These are phyloP conservation scores for Megamerina dolium DNA, from an alignment of 2,888 invertebrate genomes.

Conservation along the genomic window DNA sequence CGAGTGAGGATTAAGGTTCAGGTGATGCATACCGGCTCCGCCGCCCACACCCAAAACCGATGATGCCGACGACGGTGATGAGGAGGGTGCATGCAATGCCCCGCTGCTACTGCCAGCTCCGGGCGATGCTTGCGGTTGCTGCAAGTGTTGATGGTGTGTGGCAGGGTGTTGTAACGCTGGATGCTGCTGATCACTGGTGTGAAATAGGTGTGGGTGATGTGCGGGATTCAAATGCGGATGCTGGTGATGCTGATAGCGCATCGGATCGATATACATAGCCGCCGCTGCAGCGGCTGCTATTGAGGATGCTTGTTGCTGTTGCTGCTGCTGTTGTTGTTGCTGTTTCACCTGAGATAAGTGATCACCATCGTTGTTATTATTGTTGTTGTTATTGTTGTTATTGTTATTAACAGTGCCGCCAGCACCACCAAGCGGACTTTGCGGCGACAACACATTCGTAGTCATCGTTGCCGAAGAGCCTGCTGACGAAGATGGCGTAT, in stretches of 20 bases:
- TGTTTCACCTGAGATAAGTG: constrained; percentile 34
- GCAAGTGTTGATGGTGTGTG: constrained; percentile 23
- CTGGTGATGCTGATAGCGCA: constrained; percentile 49
- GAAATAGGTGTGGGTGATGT: constrained; percentile 47
- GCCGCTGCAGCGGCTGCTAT: constrained; percentile 50
- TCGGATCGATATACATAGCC: constrained; percentile 50
- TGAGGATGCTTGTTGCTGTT: constrained; percentile 42
- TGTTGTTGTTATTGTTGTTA: constrained; percentile 29
- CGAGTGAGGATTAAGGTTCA: constrained; percentile 47
- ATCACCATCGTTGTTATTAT: constrained; percentile 36
- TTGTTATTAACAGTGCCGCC: constrained; percentile 31
- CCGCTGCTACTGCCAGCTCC: constrained; percentile 42
- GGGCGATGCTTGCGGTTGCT: constrained; percentile 33
- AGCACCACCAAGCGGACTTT: constrained; percentile 42
- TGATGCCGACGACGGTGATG: constrained; percentile 38
- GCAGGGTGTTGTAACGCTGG: constrained; percentile 37
- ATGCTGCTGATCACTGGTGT: constrained; percentile 43
- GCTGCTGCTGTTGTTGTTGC: constrained; percentile 27
- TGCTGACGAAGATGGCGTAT: constrained; percentile 47
- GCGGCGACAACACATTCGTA: constrained; percentile 47
- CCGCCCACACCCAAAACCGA: constrained; percentile 38
- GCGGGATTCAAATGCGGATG: constrained; percentile 48
- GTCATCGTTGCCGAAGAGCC: constrained; percentile 46
- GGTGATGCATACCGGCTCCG: constrained; percentile 37
- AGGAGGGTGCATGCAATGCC: constrained; percentile 38